Percentiles rank a stretch among this genome's conserved stretches.
phyloP scores from a whole-genome alignment of 2,113 vertebrate species.

The Chamaetylas fuelleborni region DNA sequence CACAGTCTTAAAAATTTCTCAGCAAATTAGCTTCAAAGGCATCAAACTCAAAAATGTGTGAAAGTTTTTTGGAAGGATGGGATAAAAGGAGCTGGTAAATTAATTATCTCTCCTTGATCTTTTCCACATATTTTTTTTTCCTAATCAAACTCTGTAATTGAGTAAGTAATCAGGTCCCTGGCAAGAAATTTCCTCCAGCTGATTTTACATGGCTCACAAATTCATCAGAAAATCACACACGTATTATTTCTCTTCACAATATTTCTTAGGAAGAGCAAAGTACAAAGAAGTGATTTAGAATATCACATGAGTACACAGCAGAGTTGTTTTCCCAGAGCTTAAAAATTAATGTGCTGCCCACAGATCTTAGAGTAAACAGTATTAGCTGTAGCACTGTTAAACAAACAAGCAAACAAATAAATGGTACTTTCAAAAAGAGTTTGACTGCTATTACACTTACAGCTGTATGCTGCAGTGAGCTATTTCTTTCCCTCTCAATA shows the following conservation, averaged over 20 bases:
- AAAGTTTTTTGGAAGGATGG: background rate
- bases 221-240: background rate
- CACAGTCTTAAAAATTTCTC: background rate
- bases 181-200: background rate
- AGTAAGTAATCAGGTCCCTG: background rate
- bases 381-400: background rate
- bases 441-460: background rate
- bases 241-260: background rate
- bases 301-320: background rate
- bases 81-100: slow-evolving; percentile 32
- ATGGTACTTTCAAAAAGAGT: background rate
- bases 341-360: background rate
- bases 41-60: slow-evolving; percentile 20
- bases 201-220: background rate
- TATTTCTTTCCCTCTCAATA: background rate
- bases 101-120: slow-evolving; percentile 52
- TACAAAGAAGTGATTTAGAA: background rate
- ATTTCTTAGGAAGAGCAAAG: background rate
- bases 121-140: background rate
- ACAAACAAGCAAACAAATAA: background rate
- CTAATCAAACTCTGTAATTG: background rate
- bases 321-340: background rate
- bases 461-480: background rate
- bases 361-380: background rate
- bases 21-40: slow-evolving; percentile 23